These are phyloP conservation scores for Atrina japonica DNA, from an alignment of 2,888 invertebrate species.

Conservation along the genomic window DNA sequence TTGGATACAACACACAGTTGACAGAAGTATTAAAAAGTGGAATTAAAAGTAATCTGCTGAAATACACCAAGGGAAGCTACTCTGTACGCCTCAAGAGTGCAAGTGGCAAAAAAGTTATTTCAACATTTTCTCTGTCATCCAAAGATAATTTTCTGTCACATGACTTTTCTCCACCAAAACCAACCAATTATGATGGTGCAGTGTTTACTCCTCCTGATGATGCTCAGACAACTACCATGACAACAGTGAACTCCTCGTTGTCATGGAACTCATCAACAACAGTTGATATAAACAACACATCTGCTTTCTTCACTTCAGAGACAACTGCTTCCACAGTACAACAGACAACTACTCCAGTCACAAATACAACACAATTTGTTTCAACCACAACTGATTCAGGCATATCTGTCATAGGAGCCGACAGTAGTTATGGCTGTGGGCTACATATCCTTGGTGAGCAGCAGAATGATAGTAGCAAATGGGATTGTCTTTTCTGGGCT, in stretches of 20 bases:
- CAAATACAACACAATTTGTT: background rate
- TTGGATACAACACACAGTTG: conserved; percentile 39
- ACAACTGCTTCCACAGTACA: background rate
- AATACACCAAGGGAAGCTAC: conserved; percentile 34
- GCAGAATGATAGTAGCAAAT: conserved; percentile 2
- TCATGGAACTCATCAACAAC: background rate
- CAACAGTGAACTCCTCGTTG: no score
- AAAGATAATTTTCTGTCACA: conserved; percentile 17
- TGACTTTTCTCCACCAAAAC: background rate
- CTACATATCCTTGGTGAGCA: conserved; percentile 28
- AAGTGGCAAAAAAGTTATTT: conserved; percentile 33
- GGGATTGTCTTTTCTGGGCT: conserved; percentile 37
- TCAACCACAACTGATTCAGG: background rate
- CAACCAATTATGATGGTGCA: background rate
- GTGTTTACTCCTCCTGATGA: no score
- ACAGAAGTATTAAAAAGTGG: conserved; percentile 31
- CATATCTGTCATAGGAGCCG: background rate
- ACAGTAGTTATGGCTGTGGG: conserved; percentile 26
- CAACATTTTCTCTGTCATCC: conserved; percentile 34
- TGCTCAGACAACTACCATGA: no score
- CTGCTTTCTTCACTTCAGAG: no score
- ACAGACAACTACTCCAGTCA: background rate
- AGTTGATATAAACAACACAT: background rate
- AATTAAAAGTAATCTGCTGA: conserved; percentile 7
- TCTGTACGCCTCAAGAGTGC: conserved; percentile 21